phyloP scores from a whole-genome alignment of 2,888 invertebrate species.

The Malachius bipustulatus region DNA sequence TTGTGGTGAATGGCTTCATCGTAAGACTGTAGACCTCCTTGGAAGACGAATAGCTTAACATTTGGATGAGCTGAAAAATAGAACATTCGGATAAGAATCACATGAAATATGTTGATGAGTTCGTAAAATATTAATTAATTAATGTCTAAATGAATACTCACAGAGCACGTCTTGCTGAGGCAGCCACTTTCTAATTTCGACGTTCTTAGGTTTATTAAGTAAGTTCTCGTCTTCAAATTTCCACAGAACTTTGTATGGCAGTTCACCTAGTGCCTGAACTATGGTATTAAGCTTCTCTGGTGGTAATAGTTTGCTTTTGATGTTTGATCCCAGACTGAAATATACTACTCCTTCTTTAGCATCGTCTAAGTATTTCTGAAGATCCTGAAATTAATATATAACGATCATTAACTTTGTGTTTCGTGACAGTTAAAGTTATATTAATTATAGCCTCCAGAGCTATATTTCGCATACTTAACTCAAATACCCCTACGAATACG shows the following conservation, averaged over 20 bases:
- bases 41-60: slow-evolving; percentile 24
- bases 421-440: too few species aligned
- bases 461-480: too few species aligned
- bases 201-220: slow-evolving; percentile 30
- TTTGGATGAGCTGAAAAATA: slow-evolving; percentile 21
- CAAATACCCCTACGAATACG: too few species aligned
- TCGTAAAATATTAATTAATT: too few species aligned
- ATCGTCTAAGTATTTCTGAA: slow-evolving; percentile 30
- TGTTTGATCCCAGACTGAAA: slow-evolving; percentile 37
- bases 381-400: slow-evolving; percentile 28
- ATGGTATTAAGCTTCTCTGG: slow-evolving; percentile 26
- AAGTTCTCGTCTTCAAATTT: slow-evolving; percentile 34
- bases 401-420: not conserved
- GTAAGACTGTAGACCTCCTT: slow-evolving; percentile 25
- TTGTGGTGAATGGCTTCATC: slow-evolving; percentile 24
- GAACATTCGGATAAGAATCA: not conserved
- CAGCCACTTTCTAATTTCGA: slow-evolving; percentile 34
- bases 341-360: slow-evolving; percentile 33
- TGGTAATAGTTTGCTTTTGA: slow-evolving; percentile 30
- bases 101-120: too few species aligned
- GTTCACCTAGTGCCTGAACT: slow-evolving; percentile 29
- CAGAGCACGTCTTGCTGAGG: slow-evolving; percentile 35
- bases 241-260: slow-evolving; percentile 38
- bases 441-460: too few species aligned
- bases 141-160: slow-evolving; percentile 16